Evolutionary conservation across 1,140 invertebrate species (phyloP).

Genomic region (Microplitis demolitor): DNA sequence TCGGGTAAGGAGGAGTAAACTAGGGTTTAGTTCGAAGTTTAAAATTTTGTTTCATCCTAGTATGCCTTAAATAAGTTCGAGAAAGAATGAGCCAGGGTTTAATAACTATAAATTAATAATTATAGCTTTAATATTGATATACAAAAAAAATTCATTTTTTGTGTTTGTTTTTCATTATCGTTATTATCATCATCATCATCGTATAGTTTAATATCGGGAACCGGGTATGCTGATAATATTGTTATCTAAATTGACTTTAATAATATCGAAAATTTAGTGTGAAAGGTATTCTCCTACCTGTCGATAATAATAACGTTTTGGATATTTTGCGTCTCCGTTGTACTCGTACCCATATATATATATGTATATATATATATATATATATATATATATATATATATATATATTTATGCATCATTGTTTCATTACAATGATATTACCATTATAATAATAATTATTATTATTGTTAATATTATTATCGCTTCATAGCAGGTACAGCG

Average conservation of each 20-base stretch:
- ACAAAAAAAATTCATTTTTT: not conserved
- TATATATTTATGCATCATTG: not conserved
- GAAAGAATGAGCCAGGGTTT: too few species aligned
- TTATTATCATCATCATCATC: not conserved
- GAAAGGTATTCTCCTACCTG: not conserved
- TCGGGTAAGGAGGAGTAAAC: too few species aligned
- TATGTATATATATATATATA: too few species aligned
- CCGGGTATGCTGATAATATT: constrained; percentile 1
- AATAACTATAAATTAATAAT: too few species aligned
- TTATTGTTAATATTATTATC: constrained; percentile 16
- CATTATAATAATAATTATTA: constrained; percentile 9
- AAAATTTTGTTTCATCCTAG: too few species aligned
- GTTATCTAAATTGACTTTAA: constrained; percentile 23
- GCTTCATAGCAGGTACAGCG: not conserved
- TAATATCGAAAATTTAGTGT: constrained; percentile 14
- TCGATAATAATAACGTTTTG: constrained; percentile 17
- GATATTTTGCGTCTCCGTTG: not conserved
- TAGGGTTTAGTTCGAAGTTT: too few species aligned
- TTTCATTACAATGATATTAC: constrained; percentile 11
- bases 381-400: too few species aligned
- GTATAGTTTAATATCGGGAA: not conserved
- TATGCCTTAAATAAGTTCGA: too few species aligned
- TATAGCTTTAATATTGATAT: not conserved
- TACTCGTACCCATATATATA: not conserved
- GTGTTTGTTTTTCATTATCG: constrained; percentile 1